Percentiles rank a stretch among this genome's conserved stretches.
Evolutionary conservation across 2,113 vertebrate genomes (phyloP).

Genomic region (Pseudorasbora parva): DNA sequence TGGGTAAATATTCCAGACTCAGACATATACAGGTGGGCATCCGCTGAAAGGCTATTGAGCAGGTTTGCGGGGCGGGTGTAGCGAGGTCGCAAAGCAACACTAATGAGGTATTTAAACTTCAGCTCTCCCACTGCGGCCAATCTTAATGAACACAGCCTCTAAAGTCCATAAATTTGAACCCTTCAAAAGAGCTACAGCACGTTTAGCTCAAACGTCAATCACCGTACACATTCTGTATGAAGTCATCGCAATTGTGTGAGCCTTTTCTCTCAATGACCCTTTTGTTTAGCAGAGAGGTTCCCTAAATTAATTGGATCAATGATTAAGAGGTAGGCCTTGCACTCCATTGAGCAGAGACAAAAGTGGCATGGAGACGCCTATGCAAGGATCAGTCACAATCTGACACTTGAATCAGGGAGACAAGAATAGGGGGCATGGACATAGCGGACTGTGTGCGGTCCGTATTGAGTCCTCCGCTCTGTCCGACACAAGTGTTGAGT

Average conservation of each 20-base stretch:
- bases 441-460: slow-evolving; percentile 60
- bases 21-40: slow-evolving; percentile 39
- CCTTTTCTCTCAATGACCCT: slow-evolving; percentile 52
- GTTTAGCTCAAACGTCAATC: slow-evolving; percentile 62
- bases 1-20: slow-evolving; percentile 1
- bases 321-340: slow-evolving; percentile 64
- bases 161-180: slow-evolving; percentile 45
- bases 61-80: slow-evolving; percentile 32
- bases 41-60: slow-evolving; percentile 30
- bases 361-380: slow-evolving; percentile 21
- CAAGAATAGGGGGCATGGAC: slow-evolving; percentile 29
- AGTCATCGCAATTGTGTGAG: slow-evolving; percentile 54
- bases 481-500: slow-evolving; percentile 21
- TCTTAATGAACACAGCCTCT: slow-evolving; percentile 43
- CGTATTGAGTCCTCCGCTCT: slow-evolving; percentile 24
- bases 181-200: slow-evolving; percentile 42
- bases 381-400: slow-evolving; percentile 39
- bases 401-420: slow-evolving; percentile 56
- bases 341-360: slow-evolving; percentile 65
- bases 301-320: slow-evolving; percentile 69
- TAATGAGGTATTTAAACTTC: slow-evolving; percentile 51
- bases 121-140: slow-evolving; percentile 41
- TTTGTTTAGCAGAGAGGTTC: slow-evolving; percentile 58
- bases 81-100: slow-evolving; percentile 35
- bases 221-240: slow-evolving; percentile 48